Conservation (phyloP, 2,888 invertebrate species). For the Synanthedon formicaeformis region DNA sequence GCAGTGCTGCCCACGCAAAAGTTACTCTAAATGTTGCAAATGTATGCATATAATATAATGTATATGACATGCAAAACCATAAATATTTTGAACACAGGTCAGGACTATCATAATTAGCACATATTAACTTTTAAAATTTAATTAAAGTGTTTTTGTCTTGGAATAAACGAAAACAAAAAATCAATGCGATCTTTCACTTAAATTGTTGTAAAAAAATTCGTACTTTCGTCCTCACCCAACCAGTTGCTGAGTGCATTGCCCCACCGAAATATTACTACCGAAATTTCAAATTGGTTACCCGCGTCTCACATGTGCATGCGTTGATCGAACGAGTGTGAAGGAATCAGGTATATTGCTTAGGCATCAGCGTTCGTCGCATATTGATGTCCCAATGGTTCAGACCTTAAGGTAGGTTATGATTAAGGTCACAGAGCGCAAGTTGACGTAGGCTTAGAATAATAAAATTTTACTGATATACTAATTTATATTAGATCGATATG, state of each 20-base stretch:
- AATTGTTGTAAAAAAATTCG: slow-evolving; percentile 52
- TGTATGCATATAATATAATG: too few relatives aligned
- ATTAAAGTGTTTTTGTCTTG: too few relatives aligned
- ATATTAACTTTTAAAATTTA: too few relatives aligned
- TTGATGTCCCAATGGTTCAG: slow-evolving; percentile 46
- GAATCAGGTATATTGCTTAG: slow-evolving; percentile 37
- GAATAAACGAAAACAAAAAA: too few relatives aligned
- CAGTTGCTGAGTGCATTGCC: slow-evolving; percentile 62
- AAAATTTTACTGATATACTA: not conserved
- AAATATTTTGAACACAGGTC: too few relatives aligned
- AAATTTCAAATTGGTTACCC: slow-evolving; percentile 51
- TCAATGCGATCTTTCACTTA: slow-evolving; percentile 40
- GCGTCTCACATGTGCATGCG: slow-evolving; percentile 30
- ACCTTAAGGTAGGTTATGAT: slow-evolving; percentile 66
- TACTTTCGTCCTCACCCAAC: slow-evolving; percentile 67
- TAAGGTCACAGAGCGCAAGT: slow-evolving; percentile 29
- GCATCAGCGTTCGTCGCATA: slow-evolving; percentile 38
- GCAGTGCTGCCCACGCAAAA: too few relatives aligned
- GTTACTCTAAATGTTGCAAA: too few relatives aligned
- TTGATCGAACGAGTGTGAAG: slow-evolving; percentile 20
- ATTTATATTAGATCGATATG: too few relatives aligned
- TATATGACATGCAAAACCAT: too few relatives aligned
- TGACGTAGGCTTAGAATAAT: slow-evolving; percentile 44
- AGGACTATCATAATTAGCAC: too few relatives aligned
- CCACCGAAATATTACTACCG: slow-evolving; percentile 41